phyloP scores from a whole-genome alignment of 2,113 vertebrate species.

The Herpailurus yagouaroundi region DNA sequence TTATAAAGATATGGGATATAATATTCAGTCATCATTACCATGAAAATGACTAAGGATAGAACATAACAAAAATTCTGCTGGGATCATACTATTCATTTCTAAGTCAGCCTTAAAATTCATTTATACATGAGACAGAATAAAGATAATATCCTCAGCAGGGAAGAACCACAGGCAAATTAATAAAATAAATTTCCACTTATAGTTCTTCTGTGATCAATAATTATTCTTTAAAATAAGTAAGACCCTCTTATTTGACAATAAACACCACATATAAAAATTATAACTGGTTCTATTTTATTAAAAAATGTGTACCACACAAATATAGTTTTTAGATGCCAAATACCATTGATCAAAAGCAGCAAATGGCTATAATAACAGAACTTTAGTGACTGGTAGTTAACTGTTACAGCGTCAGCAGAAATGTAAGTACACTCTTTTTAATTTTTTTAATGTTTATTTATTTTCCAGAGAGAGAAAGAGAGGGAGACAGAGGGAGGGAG shows the following conservation, averaged over 20 bases:
- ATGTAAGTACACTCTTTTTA: not conserved
- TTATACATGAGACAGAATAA: constrained; percentile 42
- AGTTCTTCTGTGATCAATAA: constrained; percentile 26
- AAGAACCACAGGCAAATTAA: constrained; percentile 55
- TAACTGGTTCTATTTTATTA: constrained; percentile 25
- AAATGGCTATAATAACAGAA: constrained; percentile 42
- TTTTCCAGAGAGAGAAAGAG: no score
- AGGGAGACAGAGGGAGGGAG: no score
- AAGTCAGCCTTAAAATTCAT: constrained; percentile 54
- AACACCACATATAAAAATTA: constrained; percentile 53
- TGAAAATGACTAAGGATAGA: constrained; percentile 48
- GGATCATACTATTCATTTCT: constrained; percentile 50
- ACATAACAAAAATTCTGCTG: constrained; percentile 44
- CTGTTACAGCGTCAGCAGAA: constrained; percentile 19
- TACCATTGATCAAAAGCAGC: not conserved
- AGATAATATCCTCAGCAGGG: constrained; percentile 27
- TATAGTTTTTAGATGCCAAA: constrained; percentile 50
- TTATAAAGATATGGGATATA: constrained; percentile 9
- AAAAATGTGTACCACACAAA: constrained; percentile 2
- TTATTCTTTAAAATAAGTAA: constrained; percentile 38
- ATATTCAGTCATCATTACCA: constrained; percentile 30
- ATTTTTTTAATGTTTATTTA: no score
- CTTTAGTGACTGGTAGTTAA: not conserved
- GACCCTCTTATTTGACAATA: constrained; percentile 32
- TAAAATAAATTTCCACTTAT: constrained; percentile 61